Conservation (phyloP, 2,888 invertebrate species). For the Lasioglossum vierecki region DNA sequence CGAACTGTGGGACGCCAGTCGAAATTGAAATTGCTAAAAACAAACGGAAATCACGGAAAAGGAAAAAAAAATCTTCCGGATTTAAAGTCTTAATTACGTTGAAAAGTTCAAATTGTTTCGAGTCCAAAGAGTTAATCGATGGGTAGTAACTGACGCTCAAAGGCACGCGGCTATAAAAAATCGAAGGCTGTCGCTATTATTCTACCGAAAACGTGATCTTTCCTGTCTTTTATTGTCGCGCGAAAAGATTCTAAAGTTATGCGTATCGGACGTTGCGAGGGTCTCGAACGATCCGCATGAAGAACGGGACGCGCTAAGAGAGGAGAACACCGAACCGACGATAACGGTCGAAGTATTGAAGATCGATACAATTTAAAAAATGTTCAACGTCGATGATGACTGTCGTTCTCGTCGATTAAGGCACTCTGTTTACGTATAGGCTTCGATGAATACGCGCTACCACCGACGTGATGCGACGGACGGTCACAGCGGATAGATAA, state of each 20-base stretch:
- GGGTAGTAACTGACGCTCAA: slow-evolving; percentile 56
- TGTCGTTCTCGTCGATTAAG: slow-evolving; percentile 9
- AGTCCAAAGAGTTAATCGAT: too few species aligned
- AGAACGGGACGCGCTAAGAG: background rate
- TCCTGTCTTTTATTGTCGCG: slow-evolving; percentile 46
- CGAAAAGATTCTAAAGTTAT: slow-evolving; percentile 45
- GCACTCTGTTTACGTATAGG: slow-evolving; percentile 8
- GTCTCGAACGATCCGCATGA: background rate
- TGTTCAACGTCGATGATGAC: background rate
- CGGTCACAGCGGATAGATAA: background rate
- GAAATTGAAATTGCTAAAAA: too few species aligned
- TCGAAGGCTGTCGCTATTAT: slow-evolving; percentile 15
- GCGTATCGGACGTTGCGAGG: slow-evolving; percentile 1
- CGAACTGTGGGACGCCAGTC: too few species aligned
- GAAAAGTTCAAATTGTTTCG: too few species aligned
- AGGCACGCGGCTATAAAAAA: slow-evolving; percentile 69
- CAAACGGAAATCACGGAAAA: too few species aligned
- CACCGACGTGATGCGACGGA: background rate
- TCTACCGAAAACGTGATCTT: slow-evolving; percentile 17
- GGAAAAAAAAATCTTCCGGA: too few species aligned
- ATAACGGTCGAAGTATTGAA: slow-evolving; percentile 7
- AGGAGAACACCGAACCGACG: background rate
- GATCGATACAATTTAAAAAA: slow-evolving; percentile 13
- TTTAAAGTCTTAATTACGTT: too few species aligned
- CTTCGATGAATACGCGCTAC: background rate